Conservation (phyloP, 2,797 vertebrate genomes). For the Bradypodion ventrale region DNA sequence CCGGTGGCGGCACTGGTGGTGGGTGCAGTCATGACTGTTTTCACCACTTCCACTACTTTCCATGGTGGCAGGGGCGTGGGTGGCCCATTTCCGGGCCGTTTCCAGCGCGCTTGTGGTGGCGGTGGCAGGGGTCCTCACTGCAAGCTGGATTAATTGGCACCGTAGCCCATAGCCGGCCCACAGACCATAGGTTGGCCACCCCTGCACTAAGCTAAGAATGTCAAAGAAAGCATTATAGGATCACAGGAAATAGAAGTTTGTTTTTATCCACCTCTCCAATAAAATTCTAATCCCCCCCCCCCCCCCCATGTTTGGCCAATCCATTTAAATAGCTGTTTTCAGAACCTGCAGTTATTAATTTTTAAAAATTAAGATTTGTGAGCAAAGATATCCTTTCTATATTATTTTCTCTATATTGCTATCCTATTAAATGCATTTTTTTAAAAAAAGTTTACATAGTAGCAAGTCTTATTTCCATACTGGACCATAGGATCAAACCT, state of each 20-base stretch:
- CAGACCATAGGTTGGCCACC: too few species aligned
- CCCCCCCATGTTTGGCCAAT: slow-evolving; percentile 24
- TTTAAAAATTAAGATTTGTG: background rate
- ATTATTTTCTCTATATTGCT: slow-evolving; percentile 8
- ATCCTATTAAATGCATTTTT: slow-evolving; percentile 24
- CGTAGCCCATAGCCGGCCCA: too few species aligned
- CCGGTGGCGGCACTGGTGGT: too few species aligned
- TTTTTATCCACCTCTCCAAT: slow-evolving; percentile 13
- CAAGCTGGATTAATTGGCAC: too few species aligned
- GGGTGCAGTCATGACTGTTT: too few species aligned
- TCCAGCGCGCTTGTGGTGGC: too few species aligned
- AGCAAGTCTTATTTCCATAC: slow-evolving; percentile 19
- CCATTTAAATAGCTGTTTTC: background rate
- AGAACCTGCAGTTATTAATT: background rate
- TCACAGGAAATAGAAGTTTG: slow-evolving; percentile 21
- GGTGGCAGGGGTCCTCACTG: too few species aligned
- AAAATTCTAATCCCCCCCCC: background rate
- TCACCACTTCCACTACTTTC: too few species aligned
- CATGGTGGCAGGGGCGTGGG: too few species aligned
- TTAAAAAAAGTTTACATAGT: background rate
- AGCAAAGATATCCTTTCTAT: slow-evolving; percentile 4
- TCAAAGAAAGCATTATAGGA: slow-evolving; percentile 27
- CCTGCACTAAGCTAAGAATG: slow-evolving; percentile 21
- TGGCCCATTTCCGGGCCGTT: too few species aligned
- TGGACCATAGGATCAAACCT: slow-evolving; percentile 30